Conservation (phyloP, 2,888 invertebrate genomes). For the Hyposoter didymator region DNA sequence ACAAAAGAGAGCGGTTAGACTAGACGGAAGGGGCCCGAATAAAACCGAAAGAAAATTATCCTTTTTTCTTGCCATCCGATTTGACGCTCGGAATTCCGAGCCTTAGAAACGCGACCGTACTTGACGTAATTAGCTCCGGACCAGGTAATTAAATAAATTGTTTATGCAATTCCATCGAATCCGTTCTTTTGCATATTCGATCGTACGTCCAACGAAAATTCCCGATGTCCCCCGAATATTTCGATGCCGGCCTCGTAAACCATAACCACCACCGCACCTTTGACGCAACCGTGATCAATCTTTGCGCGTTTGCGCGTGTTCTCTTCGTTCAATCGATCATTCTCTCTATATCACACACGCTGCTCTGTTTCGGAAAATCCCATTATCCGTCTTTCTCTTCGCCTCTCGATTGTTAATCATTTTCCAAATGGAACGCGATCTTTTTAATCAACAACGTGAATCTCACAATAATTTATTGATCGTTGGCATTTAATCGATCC, state of each 20-base stretch:
- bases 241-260: neutral
- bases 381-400: neutral
- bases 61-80: neutral
- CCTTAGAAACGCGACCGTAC: conserved; percentile 44
- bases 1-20: conserved; percentile 36
- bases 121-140: conserved; percentile 69
- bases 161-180: conserved; percentile 77
- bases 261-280: conserved; percentile 11
- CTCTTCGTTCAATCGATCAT: conserved; percentile 73
- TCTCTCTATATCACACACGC: conserved; percentile 60
- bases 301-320: conserved; percentile 73
- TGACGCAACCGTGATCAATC: conserved; percentile 35
- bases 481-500: neutral
- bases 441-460: neutral
- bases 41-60: conserved; percentile 15
- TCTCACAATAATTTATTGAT: neutral
- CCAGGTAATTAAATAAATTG: conserved; percentile 79
- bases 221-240: conserved; percentile 7
- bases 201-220: conserved; percentile 57
- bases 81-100: neutral
- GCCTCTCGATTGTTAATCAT: neutral
- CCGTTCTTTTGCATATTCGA: neutral
- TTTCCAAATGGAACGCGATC: neutral
- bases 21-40: neutral
- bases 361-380: conserved; percentile 44